These are phyloP conservation scores for Psephotus haematonotus DNA, from an alignment of 2,113 vertebrate species.

Conservation along the genomic window DNA sequence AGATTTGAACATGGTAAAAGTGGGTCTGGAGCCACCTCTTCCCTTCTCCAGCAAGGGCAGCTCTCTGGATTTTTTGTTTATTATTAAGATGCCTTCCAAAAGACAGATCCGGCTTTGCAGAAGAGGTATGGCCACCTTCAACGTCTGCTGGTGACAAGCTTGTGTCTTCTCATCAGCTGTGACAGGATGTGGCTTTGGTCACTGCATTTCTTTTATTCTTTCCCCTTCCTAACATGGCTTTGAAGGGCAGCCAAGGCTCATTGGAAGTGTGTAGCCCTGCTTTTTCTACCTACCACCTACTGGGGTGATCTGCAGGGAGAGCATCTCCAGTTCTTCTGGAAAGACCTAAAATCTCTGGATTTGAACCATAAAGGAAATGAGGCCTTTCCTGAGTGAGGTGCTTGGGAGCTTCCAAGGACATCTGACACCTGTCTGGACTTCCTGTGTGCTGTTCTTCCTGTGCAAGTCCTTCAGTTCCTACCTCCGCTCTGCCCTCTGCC, in stretches of 20 bases:
- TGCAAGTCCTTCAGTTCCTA: slow-evolving; percentile 61
- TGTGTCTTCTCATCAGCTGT: accelerated
- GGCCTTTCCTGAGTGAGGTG: background rate
- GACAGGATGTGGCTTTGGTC: accelerated
- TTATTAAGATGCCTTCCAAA: background rate
- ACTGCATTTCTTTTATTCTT: background rate
- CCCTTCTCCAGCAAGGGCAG: background rate
- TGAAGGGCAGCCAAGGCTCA: background rate
- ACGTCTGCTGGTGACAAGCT: background rate
- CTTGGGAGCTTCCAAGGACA: background rate
- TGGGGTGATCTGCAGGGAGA: background rate
- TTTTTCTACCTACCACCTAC: background rate
- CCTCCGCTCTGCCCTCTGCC: slow-evolving; percentile 69
- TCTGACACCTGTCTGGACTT: slow-evolving; percentile 38
- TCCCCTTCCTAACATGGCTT: background rate
- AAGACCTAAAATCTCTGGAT: background rate
- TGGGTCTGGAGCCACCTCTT: background rate
- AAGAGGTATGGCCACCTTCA: background rate
- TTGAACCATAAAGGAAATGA: background rate
- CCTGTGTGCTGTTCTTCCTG: slow-evolving; percentile 35
- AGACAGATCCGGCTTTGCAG: background rate
- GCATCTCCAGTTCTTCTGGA: background rate
- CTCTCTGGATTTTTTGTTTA: background rate
- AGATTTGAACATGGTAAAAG: background rate
- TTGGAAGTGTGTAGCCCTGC: background rate